A percentile compares a stretch with the other conserved stretches of the same genome.
Conservation (phyloP, 1,140 invertebrate species). For the Bilobella aurantiaca region DNA sequence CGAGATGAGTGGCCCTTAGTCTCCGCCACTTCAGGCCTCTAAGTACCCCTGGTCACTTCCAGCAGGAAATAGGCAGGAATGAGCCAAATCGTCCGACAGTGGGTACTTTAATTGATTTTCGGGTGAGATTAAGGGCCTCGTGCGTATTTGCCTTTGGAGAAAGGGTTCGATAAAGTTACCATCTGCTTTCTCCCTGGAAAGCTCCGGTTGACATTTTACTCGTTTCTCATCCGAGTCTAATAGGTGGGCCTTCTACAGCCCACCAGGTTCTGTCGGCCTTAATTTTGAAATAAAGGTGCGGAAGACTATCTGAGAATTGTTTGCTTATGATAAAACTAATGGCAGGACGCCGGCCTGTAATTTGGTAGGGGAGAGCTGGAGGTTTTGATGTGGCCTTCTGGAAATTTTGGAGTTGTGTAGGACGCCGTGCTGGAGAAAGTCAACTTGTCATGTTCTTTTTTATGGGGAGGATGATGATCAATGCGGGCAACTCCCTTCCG, state of each 20-base stretch:
- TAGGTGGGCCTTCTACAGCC: no score
- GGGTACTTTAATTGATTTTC: neutral
- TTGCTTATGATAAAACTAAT: neutral
- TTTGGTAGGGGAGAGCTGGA: no score
- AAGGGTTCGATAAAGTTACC: neutral
- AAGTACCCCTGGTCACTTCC: no score
- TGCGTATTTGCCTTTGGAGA: no score
- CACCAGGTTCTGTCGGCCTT: no score
- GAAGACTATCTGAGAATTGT: neutral
- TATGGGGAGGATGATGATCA: neutral
- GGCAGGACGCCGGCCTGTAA: neutral
- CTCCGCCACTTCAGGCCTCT: no score
- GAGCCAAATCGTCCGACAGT: neutral
- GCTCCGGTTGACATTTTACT: neutral
- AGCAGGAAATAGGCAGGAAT: neutral
- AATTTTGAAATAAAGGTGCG: neutral
- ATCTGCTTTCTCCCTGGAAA: neutral
- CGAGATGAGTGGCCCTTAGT: no score
- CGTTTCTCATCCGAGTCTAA: no score
- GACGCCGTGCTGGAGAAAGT: neutral
- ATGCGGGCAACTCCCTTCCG: neutral
- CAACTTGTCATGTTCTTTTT: neutral
- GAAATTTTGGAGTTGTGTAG: no score
- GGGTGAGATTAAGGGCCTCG: no score
- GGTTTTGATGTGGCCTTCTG: no score